Conservation (phyloP, 2,113 vertebrate genomes). For the Gnathonemus echidnorhynchus region DNA sequence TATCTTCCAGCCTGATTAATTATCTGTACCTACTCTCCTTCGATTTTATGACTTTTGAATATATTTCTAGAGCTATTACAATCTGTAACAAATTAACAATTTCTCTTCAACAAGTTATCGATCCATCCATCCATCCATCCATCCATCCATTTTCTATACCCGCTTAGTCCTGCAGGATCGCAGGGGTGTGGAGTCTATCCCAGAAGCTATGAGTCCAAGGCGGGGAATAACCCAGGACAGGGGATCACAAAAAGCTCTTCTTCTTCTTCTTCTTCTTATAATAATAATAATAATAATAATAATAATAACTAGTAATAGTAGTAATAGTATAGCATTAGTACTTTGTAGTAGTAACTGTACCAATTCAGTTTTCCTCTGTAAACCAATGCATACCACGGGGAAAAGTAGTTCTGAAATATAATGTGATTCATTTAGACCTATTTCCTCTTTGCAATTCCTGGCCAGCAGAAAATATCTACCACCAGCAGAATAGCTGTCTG, state of each 20-base stretch:
- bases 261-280: background rate
- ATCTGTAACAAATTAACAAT: background rate
- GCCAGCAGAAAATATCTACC: slow-evolving; percentile 47
- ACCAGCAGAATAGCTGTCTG: slow-evolving; percentile 30
- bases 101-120: background rate
- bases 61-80: background rate
- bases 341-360: background rate
- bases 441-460: slow-evolving; percentile 40
- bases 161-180: background rate
- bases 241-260: background rate
- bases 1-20: background rate
- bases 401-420: slow-evolving; percentile 21
- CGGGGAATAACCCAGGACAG: background rate
- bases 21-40: background rate
- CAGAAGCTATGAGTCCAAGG: background rate
- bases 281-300: background rate
- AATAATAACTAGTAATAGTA: background rate
- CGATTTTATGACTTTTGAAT: background rate
- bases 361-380: background rate
- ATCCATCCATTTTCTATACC: background rate
- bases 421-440: background rate
- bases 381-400: background rate
- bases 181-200: background rate
- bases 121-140: background rate
- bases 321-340: background rate